Base-by-base conservation (phyloP, 2,797 vertebrate genomes). In the Peromyscus eremicus region DNA sequence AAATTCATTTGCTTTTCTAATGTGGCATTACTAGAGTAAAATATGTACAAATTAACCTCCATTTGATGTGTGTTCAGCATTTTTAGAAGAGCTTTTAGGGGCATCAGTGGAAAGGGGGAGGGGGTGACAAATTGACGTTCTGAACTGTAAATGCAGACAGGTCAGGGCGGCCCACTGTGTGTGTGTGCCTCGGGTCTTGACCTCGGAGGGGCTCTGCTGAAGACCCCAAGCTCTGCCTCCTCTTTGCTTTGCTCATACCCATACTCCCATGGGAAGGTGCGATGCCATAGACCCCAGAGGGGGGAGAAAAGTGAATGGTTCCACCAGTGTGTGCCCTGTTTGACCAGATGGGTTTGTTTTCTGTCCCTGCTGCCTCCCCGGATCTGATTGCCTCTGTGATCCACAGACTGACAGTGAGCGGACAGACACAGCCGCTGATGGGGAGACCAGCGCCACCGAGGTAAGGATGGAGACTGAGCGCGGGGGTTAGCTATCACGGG, bases 361-460 rank as follows among this genome's bases (percentile, higher is more conserved):
- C 97, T 98, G 97, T 99, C 98, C 98, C 98, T 99, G 99, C 98
- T 99, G 98, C 99, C 97, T 93, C 97, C 98, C 34, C 99, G 99
- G 99, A 98, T 97, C 97, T 25, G 97, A 85, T 96, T 97, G 64
- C 98, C 98, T 98, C 91, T 97, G 97, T 98, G 98, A 97, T 98
- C 98, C 96, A 97, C 98, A 99, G 99, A 99, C 99, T 12, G 99
- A 99, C 99, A 99, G 99, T 97, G 99, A 99, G 97, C 99, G 99
- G 98, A 99, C 99, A 21, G 99, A 99, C 97, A 99, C 99, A 70
- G 99, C 99, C 4, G 99, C 99, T 89, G 99, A 99, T 52, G 99
- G 99, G 95, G 99, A 99, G 97, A 99, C 99, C 96, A 99, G 99
- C 0, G 99, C 99, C 98, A 99, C 99, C 0, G 99, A 99, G 99